Evolutionary conservation across 1,140 invertebrate species (phyloP).

Genomic region (Drosophila biarmipes): DNA sequence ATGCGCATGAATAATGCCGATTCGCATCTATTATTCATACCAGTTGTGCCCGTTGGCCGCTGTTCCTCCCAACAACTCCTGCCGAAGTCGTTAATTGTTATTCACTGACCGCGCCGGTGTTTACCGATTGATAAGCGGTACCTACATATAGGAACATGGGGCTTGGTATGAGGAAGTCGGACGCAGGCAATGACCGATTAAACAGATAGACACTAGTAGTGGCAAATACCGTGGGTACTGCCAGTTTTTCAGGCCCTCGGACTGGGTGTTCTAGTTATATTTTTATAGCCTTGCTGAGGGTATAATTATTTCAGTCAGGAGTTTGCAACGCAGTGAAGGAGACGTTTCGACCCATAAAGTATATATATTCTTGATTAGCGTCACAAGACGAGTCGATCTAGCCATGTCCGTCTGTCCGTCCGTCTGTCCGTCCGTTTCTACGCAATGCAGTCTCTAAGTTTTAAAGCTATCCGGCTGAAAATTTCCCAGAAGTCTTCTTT

Average conservation of each 20-base stretch:
- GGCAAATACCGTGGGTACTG: slow-evolving; percentile 11
- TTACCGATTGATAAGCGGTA: slow-evolving; percentile 38
- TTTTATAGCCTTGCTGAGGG: too few species aligned
- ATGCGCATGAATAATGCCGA: slow-evolving; percentile 43
- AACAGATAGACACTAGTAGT: neutral
- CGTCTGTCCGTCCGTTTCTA: too few species aligned
- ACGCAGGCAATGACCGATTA: slow-evolving; percentile 38
- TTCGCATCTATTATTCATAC: slow-evolving; percentile 34
- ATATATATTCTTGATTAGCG: too few species aligned
- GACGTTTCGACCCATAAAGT: too few species aligned
- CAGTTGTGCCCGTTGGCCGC: slow-evolving; percentile 8
- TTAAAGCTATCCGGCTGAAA: too few species aligned
- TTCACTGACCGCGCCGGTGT: slow-evolving; percentile 34
- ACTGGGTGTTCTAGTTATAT: too few species aligned
- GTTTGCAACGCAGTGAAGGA: too few species aligned
- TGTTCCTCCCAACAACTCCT: slow-evolving; percentile 24
- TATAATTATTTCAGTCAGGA: too few species aligned
- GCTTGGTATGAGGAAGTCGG: slow-evolving; percentile 24
- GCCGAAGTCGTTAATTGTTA: slow-evolving; percentile 31
- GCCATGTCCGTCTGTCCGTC: too few species aligned
- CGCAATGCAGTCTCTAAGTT: too few species aligned
- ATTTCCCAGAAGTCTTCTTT: too few species aligned
- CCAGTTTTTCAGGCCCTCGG: slow-evolving; percentile 2
- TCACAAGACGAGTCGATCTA: too few species aligned
- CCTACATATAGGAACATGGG: neutral